phyloP scores from a whole-genome alignment of 2,888 invertebrate species.

The Silvanus unidentatus region DNA sequence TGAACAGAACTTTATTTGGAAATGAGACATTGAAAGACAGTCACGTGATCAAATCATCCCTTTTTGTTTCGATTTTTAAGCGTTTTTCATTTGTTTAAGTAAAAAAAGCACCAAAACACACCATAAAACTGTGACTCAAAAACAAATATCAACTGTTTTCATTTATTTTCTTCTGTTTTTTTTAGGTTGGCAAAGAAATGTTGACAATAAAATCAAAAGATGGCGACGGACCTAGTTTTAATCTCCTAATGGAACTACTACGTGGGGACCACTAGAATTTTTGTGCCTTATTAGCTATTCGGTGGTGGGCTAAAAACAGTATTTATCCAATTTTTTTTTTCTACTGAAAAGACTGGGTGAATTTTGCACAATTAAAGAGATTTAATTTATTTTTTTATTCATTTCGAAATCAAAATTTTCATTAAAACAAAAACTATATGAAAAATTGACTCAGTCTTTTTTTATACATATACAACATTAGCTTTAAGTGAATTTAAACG shows the following conservation, averaged over 20 bases:
- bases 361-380: too few relatives aligned
- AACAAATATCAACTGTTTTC: too few relatives aligned
- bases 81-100: too few relatives aligned
- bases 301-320: constrained; percentile 46
- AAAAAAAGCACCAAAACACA: too few relatives aligned
- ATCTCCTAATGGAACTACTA: constrained; percentile 90
- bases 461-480: constrained; percentile 23
- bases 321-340: constrained; percentile 39
- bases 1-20: too few relatives aligned
- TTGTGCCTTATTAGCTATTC: constrained; percentile 42
- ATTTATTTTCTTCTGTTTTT: too few relatives aligned
- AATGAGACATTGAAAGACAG: too few relatives aligned
- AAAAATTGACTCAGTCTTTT: not conserved
- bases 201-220: constrained; percentile 81
- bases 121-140: too few relatives aligned
- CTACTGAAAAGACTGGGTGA: constrained; percentile 22
- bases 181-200: constrained; percentile 89
- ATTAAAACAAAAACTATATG: too few relatives aligned
- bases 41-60: too few relatives aligned
- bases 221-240: constrained; percentile 86
- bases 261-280: constrained; percentile 80
- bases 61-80: too few relatives aligned
- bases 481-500: constrained; percentile 42
- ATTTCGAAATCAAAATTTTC: too few relatives aligned
- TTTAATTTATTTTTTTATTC: not conserved